phyloP scores from a whole-genome alignment of 2,888 invertebrate genomes.

The Pristionchus maxplancki region DNA sequence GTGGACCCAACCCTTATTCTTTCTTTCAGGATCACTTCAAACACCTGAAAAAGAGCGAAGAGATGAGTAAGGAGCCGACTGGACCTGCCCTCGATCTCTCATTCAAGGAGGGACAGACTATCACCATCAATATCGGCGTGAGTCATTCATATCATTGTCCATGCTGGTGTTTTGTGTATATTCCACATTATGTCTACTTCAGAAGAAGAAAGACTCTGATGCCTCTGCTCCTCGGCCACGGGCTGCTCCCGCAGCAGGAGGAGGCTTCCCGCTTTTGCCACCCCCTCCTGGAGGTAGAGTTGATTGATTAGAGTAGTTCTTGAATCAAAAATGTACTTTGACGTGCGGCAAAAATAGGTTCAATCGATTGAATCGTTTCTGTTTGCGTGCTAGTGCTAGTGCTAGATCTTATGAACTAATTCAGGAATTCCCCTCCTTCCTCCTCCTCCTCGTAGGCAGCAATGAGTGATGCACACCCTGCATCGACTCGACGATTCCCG shows the following conservation, averaged over 20 bases:
- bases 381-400: too few species aligned
- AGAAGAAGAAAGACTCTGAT: constrained; percentile 49
- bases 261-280: constrained; percentile 67
- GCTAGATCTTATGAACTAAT: too few species aligned
- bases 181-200: not conserved
- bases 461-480: not conserved
- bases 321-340: too few species aligned
- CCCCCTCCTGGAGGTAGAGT: constrained; percentile 69
- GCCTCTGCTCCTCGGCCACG: constrained; percentile 57
- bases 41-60: constrained; percentile 85
- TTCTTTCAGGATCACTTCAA: constrained; percentile 75
- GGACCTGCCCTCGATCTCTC: constrained; percentile 89
- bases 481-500: constrained; percentile 24
- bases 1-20: too few species aligned
- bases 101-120: constrained; percentile 99
- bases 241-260: constrained; percentile 57
- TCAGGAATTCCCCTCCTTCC: constrained; percentile 63
- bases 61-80: constrained; percentile 85
- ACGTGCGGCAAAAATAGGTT: not conserved
- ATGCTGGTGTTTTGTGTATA: not conserved
- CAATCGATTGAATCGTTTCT: not conserved
- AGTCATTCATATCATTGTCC: constrained; percentile 13
- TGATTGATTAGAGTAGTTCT: not conserved
- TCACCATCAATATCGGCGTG: constrained; percentile 92
- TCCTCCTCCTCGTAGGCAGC: constrained; percentile 59